Conservation (phyloP, 2,113 vertebrate genomes). For the Grallaria varia region DNA sequence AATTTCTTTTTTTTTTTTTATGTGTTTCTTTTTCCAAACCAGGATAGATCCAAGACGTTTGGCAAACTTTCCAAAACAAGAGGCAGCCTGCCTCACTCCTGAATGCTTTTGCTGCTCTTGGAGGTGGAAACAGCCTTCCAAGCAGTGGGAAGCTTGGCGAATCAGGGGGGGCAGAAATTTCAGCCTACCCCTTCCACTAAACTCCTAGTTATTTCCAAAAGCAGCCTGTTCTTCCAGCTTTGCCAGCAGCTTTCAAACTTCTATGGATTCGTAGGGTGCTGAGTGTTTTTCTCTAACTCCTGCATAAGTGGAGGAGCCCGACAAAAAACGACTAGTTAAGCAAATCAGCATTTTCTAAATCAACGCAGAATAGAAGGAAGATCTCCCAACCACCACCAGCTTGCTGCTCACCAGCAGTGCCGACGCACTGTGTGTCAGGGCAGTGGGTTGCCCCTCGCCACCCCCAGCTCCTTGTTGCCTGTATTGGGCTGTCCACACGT, state of each 20-base stretch:
- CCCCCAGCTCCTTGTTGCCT: not conserved
- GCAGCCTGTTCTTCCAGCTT: not conserved
- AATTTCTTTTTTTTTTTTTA: too few species aligned
- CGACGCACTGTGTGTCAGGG: fast-evolving
- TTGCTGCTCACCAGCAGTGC: not conserved
- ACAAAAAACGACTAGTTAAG: not conserved
- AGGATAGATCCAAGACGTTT: not conserved
- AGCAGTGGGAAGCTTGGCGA: fast-evolving
- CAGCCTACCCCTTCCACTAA: not conserved
- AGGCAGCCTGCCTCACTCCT: not conserved
- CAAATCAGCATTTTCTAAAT: not conserved
- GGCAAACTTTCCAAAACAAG: not conserved
- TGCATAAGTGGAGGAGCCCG: fast-evolving
- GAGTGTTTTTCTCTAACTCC: not conserved
- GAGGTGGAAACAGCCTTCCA: not conserved
- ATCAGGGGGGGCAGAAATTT: not conserved
- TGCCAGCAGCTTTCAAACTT: not conserved
- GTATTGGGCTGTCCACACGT: fast-evolving
- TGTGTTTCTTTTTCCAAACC: not conserved
- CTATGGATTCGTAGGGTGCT: not conserved
- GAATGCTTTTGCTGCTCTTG: not conserved
- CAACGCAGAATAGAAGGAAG: not conserved
- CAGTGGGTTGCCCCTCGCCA: not conserved
- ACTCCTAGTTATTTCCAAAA: not conserved
- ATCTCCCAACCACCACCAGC: not conserved